Evolutionary conservation across 2,888 invertebrate species (phyloP), one percentile per base, ranked within the genome.

Genomic region (Drosophila ezoana): DNA sequence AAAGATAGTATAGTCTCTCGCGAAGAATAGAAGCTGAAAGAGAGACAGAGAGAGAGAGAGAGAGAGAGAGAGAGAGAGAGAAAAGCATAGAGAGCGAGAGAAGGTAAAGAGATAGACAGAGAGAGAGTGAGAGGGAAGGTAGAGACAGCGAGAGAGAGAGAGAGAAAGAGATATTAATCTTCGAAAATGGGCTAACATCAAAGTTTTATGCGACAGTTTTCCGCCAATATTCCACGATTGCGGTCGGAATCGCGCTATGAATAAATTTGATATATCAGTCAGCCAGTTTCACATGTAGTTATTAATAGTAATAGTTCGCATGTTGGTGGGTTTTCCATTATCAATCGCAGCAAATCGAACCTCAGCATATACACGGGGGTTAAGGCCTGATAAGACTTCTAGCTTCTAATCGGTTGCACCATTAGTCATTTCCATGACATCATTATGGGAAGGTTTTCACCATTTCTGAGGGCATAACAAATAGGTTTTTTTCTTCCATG

Each of bases 381-480:
- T 44, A 61, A 43, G 49, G 20, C 37, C 59, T 59, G 72, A 76
- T 51, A 76, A 75, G 56, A 35, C 4, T 45, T 18, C 32, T 4
- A 0, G 16, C 16, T 47, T 28, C n/a, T 47, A 33, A 16, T 49
- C 45, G 38, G 16, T 35, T 45, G n/a, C 8, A 11, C 51, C 43
- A 33, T 53, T 43, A 45, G 64, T 59, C 16, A 59, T 37, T 40
- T 5, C 35, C 40, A 35, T 66, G 58, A 60, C 59, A 65, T 65
- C 45, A 60, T 47, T 51, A 18, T 49, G 14, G 11, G 3, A 18
- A 32, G 37, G 6, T 51, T 47, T 51, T 61, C 45, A 10, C 37
- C 14, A 45, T 44, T 47, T 38, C 10, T 35, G 40, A n/a, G 11
- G 33, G 35, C 20, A 18, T 33, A 23, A 4, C 20, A 35, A 48